A percentile compares a stretch with the other conserved stretches of the same genome.
Evolutionary conservation across 2,888 invertebrate species (phyloP).

Genomic region (Pristionchus mayeri): DNA sequence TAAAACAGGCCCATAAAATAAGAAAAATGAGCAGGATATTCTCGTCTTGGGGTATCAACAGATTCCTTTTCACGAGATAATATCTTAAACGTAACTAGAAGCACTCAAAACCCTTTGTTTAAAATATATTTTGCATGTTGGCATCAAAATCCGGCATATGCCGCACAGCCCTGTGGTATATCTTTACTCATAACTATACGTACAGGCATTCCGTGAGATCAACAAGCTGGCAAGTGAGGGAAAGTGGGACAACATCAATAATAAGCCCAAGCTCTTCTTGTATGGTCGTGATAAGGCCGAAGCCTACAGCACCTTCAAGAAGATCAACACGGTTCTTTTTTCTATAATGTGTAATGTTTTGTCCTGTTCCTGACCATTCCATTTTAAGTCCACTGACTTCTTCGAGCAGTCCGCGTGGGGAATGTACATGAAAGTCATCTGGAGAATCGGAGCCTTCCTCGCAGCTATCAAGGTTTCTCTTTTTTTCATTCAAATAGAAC

Average conservation of each 20-base stretch:
- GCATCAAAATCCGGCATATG: no score
- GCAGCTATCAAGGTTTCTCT: constrained; percentile 23
- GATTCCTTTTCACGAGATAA: no score
- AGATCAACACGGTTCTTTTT: constrained; percentile 31
- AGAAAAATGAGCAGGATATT: no score
- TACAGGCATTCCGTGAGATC: constrained; percentile 57
- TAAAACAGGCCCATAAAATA: no score
- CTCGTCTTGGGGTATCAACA: no score
- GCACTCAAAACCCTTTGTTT: no score
- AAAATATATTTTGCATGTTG: no score
- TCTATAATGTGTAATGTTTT: not conserved
- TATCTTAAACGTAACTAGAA: no score
- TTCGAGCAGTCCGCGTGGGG: constrained; percentile 64
- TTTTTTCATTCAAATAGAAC: not conserved
- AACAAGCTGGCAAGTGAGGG: constrained; percentile 69
- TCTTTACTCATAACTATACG: not conserved
- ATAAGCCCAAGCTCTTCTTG: constrained; percentile 65
- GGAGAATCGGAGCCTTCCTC: constrained; percentile 45
- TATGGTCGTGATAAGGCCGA: constrained; percentile 63
- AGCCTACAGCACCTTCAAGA: constrained; percentile 58
- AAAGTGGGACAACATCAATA: constrained; percentile 72
- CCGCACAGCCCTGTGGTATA: no score
- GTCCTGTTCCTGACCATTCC: not conserved
- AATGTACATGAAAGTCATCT: constrained; percentile 58
- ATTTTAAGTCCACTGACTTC: constrained; percentile 56